phyloP scores from a whole-genome alignment of 2,888 invertebrate genomes.

The Stomorhina lunata region DNA sequence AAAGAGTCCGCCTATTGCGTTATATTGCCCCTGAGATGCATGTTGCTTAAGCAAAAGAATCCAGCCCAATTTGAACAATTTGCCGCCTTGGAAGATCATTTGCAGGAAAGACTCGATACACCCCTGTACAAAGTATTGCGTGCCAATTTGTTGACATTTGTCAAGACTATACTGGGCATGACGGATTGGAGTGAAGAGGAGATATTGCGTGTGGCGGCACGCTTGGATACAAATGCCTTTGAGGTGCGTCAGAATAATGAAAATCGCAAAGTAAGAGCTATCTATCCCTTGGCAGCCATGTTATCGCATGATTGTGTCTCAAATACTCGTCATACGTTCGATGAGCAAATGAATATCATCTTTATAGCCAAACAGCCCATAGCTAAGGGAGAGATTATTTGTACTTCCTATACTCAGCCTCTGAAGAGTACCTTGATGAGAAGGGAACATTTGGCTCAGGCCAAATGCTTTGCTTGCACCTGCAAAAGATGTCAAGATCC shows the following conservation, averaged over 20 bases:
- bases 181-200: constrained; percentile 82
- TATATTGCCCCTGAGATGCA: constrained; percentile 84
- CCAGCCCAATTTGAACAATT: constrained; percentile 78
- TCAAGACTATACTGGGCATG: constrained; percentile 82
- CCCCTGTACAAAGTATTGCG: constrained; percentile 83
- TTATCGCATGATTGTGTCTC: constrained; percentile 87
- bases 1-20: constrained; percentile 85
- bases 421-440: constrained; percentile 86
- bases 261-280: constrained; percentile 82
- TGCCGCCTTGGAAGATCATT: constrained; percentile 80
- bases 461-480: constrained; percentile 86
- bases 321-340: constrained; percentile 86
- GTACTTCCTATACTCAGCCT: constrained; percentile 86
- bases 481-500: constrained; percentile 86
- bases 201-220: constrained; percentile 84
- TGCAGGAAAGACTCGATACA: constrained; percentile 83
- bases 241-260: constrained; percentile 82
- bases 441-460: constrained; percentile 82
- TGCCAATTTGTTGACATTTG: constrained; percentile 83
- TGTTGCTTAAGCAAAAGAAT: constrained; percentile 82
- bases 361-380: constrained; percentile 84
- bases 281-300: constrained; percentile 85
- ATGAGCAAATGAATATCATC: constrained; percentile 83
- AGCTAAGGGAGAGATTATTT: constrained; percentile 84
- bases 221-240: constrained; percentile 87